Evolutionary conservation across 2,888 invertebrate genomes (phyloP).

Genomic region (Linyphia triangularis): DNA sequence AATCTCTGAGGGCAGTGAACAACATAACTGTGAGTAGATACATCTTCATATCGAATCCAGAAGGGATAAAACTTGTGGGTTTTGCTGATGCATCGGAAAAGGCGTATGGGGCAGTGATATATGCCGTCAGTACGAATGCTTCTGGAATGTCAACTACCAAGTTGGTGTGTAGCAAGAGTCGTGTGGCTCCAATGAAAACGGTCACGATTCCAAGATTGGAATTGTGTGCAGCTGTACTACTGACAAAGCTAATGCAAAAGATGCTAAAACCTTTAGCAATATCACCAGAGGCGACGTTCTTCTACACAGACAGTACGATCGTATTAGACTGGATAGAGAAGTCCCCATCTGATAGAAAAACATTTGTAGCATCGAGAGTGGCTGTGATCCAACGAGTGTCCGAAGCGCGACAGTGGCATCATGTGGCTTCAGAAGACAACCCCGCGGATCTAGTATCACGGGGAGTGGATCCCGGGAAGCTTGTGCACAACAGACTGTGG

Average conservation of each 20-base stretch:
- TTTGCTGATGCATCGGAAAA: not conserved
- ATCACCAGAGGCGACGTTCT: not conserved
- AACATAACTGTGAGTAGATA: not conserved
- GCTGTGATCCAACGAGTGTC: not conserved
- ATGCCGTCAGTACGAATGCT: not conserved
- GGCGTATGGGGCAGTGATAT: not conserved
- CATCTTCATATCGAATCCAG: not conserved
- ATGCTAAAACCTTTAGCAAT: not conserved
- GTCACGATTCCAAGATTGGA: not conserved
- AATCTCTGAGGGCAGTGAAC: not conserved
- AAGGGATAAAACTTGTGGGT: not conserved
- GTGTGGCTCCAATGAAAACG: not conserved
- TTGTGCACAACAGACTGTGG: not conserved
- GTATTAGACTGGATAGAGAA: constrained; percentile 17
- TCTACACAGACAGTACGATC: constrained; percentile 11
- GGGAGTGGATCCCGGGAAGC: not conserved
- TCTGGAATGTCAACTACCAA: not conserved
- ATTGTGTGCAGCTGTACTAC: not conserved
- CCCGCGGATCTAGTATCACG: not conserved
- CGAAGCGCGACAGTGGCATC: constrained; percentile 10
- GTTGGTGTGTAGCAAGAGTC: not conserved
- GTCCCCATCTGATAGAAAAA: not conserved
- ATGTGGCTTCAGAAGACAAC: not conserved
- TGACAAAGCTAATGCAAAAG: not conserved
- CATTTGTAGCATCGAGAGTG: constrained; percentile 13